Percentiles rank a stretch among this genome's conserved stretches.
Conservation (phyloP, 1,140 invertebrate genomes). For the Hylaeus volcanicus region DNA sequence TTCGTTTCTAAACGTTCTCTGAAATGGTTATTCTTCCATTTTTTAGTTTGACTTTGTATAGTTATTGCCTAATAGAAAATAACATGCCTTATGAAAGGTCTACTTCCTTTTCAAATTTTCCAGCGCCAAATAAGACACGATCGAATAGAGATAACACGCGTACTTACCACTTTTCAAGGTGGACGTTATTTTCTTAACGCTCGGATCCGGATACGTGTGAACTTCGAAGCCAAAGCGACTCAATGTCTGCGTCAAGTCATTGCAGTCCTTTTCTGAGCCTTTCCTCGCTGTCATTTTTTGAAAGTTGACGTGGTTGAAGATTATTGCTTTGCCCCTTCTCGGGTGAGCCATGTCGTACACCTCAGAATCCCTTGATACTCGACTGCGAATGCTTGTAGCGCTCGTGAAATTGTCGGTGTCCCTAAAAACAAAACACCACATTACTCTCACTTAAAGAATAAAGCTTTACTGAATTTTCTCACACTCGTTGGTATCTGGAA, state of each 20-base stretch:
- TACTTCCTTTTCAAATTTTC: too few relatives aligned
- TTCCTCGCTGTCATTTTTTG: constrained; percentile 70
- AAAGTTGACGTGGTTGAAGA: constrained; percentile 86
- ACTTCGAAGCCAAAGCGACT: constrained; percentile 83
- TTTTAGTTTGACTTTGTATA: too few relatives aligned
- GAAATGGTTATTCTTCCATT: too few relatives aligned
- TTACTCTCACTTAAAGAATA: neutral
- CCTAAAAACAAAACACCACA: neutral
- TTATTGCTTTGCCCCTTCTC: constrained; percentile 84
- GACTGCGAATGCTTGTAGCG: neutral
- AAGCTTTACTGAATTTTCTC: too few relatives aligned
- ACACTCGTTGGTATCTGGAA: too few relatives aligned
- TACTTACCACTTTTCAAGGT: constrained; percentile 79
- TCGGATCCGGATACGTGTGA: constrained; percentile 81
- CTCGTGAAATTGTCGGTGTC: neutral
- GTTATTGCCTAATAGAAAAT: too few relatives aligned
- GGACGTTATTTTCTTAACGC: constrained; percentile 76
- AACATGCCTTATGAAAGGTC: too few relatives aligned
- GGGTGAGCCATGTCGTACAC: constrained; percentile 84
- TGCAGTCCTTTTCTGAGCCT: constrained; percentile 79
- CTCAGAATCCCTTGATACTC: constrained; percentile 61
- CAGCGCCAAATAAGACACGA: neutral
- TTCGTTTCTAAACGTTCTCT: too few relatives aligned
- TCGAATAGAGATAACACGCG: neutral
- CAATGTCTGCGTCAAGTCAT: constrained; percentile 71